Base-by-base conservation (phyloP, 2,797 vertebrate genomes). In the Merluccius polli region DNA sequence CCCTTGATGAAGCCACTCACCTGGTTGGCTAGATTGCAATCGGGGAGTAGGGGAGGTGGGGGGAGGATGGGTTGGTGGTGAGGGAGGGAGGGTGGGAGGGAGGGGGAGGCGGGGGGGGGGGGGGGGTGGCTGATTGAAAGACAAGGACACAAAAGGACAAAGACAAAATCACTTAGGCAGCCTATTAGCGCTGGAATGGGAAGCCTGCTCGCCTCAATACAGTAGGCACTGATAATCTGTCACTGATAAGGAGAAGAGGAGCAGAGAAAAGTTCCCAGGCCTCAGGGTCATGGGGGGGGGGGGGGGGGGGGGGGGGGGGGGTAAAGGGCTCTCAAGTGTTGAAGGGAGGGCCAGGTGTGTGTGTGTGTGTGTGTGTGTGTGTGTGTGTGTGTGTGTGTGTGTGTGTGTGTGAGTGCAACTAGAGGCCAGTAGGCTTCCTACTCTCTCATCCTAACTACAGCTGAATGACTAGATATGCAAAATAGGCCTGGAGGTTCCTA, bases 141-240 rank as follows among this genome's bases (percentile, higher is more conserved):
- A 85, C 87, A 92, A 92, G 90, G 90, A 90, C 89, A 89, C 89
- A 90, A 92, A 91, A 92, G 91, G 91, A 91, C 89, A 87, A 87
- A 91, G 91, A 83, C 86, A 84, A 80, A 89, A 91, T 86, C 89
- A 90, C 89, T 91, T 91, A 92, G 86, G 87, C 87, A 87, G 84
- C 79, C 87, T 87, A 88, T 89, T 91, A 90, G 85, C 76, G 73
- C 80, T 71, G 78, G 79, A 77, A 89, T 75, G 77, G 81, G 79
- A 32, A 74, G 76, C 77, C 82, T 77, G 78, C 81, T 82, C 59
- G 1, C 86, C 80, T 82, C 87, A 86, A 88, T 88, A 86, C 87
- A 86, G 89, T 89, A 86, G 84, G 81, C 75, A 13, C 75, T 87
- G 89, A 91, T 89, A 81, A 89, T 82, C 87, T 78, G 82, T 74